Conservation (phyloP, 2,113 vertebrate genomes). For the Elaphurus davidianus region DNA sequence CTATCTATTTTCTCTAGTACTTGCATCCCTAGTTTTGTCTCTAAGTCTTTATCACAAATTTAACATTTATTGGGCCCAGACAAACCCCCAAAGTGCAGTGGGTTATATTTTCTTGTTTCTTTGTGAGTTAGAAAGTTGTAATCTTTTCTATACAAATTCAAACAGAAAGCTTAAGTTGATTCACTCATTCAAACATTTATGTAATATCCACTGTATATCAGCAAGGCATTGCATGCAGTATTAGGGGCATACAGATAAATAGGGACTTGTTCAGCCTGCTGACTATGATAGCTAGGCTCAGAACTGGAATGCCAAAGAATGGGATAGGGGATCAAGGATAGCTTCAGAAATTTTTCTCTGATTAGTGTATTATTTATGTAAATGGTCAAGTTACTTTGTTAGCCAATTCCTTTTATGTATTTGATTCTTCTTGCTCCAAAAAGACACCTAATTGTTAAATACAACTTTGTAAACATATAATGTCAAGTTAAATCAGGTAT, state of each 20-base stretch:
- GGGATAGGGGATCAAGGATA: accelerated
- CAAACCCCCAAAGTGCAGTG: neutral
- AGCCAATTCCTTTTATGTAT: neutral
- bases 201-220: accelerated
- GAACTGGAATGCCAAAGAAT: neutral
- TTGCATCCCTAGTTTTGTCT: neutral
- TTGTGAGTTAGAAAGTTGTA: neutral
- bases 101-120: neutral
- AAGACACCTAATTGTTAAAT: neutral
- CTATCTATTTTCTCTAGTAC: neutral
- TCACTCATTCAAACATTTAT: neutral
- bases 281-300: neutral
- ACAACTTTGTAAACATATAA: neutral
- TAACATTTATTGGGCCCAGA: neutral
- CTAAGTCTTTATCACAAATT: neutral
- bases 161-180: neutral
- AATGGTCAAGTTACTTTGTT: neutral
- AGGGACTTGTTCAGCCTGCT: too few relatives aligned
- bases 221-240: accelerated
- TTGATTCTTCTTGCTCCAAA: neutral
- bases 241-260: too few relatives aligned
- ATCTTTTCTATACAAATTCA: neutral
- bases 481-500: neutral
- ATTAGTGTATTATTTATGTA: neutral
- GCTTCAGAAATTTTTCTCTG: neutral